These are phyloP conservation scores for Aurelia aurita DNA, from an alignment of 30 jellyfish, hydroid and myxozoan genomes.

Conservation along the genomic window DNA sequence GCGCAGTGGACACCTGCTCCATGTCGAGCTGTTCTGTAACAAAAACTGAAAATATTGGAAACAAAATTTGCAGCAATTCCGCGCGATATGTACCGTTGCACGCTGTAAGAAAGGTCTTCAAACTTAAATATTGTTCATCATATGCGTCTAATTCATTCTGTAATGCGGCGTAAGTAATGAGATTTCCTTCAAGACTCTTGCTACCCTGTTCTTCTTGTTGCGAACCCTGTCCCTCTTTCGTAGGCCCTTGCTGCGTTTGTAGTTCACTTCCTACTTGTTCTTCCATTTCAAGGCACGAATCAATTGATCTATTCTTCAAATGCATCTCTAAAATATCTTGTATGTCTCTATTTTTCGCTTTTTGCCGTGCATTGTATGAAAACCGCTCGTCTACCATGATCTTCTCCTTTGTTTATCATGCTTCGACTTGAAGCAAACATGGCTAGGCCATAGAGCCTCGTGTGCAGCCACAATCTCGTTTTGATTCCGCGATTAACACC, in stretches of 20 bases:
- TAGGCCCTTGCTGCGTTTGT: too few species aligned
- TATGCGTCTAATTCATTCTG: slow-evolving; percentile 48
- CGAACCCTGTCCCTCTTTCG: too few species aligned
- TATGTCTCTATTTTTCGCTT: slow-evolving; percentile 23
- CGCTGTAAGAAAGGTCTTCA: slow-evolving; percentile 81
- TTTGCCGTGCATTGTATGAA: slow-evolving; percentile 23
- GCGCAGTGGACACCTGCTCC: too few species aligned
- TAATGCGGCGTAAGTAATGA: slow-evolving; percentile 59
- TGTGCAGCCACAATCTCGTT: too few species aligned
- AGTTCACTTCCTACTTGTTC: too few species aligned
- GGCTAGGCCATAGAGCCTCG: too few species aligned
- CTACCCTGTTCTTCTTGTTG: too few species aligned
- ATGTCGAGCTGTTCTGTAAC: too few species aligned
- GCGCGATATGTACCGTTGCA: slow-evolving; percentile 75
- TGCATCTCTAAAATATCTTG: slow-evolving; percentile 44
- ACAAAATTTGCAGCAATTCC: slow-evolving; percentile 68
- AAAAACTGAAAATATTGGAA: too few species aligned
- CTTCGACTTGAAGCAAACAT: too few species aligned
- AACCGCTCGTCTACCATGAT: slow-evolving; percentile 45
- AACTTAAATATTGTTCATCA: slow-evolving; percentile 86
- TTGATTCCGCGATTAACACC: too few species aligned
- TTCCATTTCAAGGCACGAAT: neutral
- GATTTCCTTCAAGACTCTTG: slow-evolving; percentile 35
- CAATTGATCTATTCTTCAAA: slow-evolving; percentile 34
- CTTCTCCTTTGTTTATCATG: too few species aligned